Conservation (phyloP, 2,888 invertebrate genomes). For the Clistopyga incitator region DNA sequence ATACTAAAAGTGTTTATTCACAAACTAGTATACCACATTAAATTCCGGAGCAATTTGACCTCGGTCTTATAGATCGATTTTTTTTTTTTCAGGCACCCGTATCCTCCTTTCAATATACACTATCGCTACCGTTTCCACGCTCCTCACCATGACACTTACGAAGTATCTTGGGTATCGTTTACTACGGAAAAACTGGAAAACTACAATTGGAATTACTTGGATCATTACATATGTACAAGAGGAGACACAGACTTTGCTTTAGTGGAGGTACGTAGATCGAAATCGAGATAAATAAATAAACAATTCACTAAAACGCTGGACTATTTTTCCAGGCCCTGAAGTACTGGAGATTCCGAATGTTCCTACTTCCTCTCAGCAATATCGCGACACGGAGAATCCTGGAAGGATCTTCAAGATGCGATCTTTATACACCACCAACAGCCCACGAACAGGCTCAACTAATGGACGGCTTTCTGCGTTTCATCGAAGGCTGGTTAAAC, state of each 20-base stretch:
- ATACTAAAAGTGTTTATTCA: too few relatives aligned
- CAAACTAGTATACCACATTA: too few relatives aligned
- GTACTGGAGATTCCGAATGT: slow-evolving; percentile 96
- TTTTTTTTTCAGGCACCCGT: slow-evolving; percentile 94
- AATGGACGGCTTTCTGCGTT: slow-evolving; percentile 91
- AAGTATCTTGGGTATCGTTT: slow-evolving; percentile 97
- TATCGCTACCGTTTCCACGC: slow-evolving; percentile 97
- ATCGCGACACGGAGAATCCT: slow-evolving; percentile 92
- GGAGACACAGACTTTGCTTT: slow-evolving; percentile 96
- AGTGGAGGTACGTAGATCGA: slow-evolving; percentile 88
- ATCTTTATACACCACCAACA: slow-evolving; percentile 91
- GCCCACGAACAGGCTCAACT: slow-evolving; percentile 87
- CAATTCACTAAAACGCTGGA: neutral
- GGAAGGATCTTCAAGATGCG: slow-evolving; percentile 90
- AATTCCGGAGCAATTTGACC: neutral
- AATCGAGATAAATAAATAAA: slow-evolving; percentile 36
- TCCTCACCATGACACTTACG: slow-evolving; percentile 96
- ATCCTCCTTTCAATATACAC: slow-evolving; percentile 96
- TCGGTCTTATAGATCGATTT: too few relatives aligned
- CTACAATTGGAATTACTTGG: slow-evolving; percentile 99
- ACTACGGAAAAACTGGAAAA: slow-evolving; percentile 97
- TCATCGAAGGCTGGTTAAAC: slow-evolving; percentile 94
- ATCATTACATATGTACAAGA: slow-evolving; percentile 97
- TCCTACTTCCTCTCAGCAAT: slow-evolving; percentile 93
- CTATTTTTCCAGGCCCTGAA: slow-evolving; percentile 88